Conservation (phyloP, 1,140 invertebrate species). For the Cydia splendana region DNA sequence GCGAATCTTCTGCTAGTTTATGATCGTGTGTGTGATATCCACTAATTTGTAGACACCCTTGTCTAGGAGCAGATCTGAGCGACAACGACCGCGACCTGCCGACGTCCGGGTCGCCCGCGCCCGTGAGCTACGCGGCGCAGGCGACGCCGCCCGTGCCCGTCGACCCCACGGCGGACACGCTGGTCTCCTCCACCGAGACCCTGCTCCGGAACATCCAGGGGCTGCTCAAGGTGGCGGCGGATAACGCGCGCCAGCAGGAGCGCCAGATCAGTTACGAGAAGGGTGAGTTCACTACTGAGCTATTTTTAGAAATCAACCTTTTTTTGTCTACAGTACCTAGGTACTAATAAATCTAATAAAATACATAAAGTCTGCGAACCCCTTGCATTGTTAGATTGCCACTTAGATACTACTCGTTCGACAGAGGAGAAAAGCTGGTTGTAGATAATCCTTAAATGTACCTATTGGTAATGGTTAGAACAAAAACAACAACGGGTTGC, state of each 20-base stretch:
- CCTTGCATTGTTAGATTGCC: no score
- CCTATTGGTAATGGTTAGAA: no score
- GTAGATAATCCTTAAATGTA: no score
- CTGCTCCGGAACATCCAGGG: constrained; percentile 97
- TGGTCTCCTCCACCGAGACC: constrained; percentile 91
- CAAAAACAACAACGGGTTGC: no score
- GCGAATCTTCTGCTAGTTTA: not conserved
- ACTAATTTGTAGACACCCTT: constrained; percentile 25
- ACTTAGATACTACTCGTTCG: no score
- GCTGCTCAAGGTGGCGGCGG: constrained; percentile 95
- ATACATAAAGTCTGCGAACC: no score
- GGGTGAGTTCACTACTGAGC: constrained; percentile 82
- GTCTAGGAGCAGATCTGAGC: constrained; percentile 81
- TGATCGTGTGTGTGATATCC: not conserved
- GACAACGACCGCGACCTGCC: constrained; percentile 79
- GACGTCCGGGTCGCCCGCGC: constrained; percentile 64
- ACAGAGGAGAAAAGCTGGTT: no score
- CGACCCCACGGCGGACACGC: constrained; percentile 81
- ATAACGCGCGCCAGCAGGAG: constrained; percentile 97
- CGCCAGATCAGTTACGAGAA: constrained; percentile 97
- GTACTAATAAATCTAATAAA: no score
- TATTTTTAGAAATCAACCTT: no score
- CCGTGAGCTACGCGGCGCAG: constrained; percentile 71
- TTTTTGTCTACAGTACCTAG: no score
- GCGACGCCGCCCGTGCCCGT: constrained; percentile 71